A percentile compares a stretch with the other conserved stretches of the same genome.
These are phyloP conservation scores for Saguinus imperator DNA, from an alignment of 2,113 vertebrate species.

Conservation along the genomic window DNA sequence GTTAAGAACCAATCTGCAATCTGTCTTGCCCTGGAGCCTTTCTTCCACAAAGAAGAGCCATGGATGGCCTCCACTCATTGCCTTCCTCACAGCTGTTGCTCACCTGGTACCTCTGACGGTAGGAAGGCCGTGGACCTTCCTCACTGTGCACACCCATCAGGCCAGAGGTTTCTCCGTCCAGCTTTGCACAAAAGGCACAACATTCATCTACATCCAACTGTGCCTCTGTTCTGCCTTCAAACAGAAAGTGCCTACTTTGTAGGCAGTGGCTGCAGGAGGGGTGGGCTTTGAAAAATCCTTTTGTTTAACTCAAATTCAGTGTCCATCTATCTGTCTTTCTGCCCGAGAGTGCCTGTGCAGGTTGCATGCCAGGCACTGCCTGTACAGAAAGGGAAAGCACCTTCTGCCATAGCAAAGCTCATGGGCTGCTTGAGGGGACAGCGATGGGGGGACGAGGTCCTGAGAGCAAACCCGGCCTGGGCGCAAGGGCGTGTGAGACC, in stretches of 20 bases:
- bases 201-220: neutral
- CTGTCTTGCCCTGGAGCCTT: neutral
- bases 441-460: fast-evolving
- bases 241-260: neutral
- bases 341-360: neutral
- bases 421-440: fast-evolving
- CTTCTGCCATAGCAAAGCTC: neutral
- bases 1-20: neutral
- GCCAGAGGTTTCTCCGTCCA: neutral
- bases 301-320: neutral
- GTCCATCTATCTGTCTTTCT: neutral
- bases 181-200: neutral
- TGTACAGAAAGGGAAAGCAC: neutral
- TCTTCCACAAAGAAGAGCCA: neutral
- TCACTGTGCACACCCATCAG: neutral
- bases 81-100: neutral
- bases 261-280: neutral
- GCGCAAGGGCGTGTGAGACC: neutral
- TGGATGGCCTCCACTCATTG: no score
- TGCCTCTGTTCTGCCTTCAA: neutral
- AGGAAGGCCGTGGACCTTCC: neutral
- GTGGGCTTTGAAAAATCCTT: neutral
- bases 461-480: neutral
- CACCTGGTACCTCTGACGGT: neutral
- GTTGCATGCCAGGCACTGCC: neutral